Percentiles rank a stretch among this genome's conserved stretches.
Conservation (phyloP, 2,113 vertebrate species). For the Scatophagus argus region DNA sequence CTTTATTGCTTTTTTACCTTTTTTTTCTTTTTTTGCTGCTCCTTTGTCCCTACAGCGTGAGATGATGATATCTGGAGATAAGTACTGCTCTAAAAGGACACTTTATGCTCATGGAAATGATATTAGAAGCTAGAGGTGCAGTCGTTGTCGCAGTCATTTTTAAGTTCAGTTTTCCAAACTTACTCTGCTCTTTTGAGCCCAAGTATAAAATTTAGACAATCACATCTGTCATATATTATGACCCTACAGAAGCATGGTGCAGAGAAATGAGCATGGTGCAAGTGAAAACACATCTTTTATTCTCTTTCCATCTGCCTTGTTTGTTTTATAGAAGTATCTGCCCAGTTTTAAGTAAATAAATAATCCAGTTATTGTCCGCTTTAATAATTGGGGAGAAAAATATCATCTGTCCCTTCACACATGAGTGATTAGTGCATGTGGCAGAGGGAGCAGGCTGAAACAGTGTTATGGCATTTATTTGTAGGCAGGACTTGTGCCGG, state of each 20-base stretch:
- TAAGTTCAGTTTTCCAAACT: slow-evolving; percentile 44
- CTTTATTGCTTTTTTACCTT: slow-evolving; percentile 74
- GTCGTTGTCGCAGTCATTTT: slow-evolving; percentile 62
- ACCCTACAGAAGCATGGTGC: slow-evolving; percentile 5
- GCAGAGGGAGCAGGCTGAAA: slow-evolving; percentile 66
- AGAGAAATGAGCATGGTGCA: slow-evolving; percentile 8
- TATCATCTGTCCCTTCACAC: slow-evolving; percentile 49
- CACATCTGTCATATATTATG: slow-evolving; percentile 44
- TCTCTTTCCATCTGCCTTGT: background rate
- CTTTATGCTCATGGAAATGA: slow-evolving; percentile 55
- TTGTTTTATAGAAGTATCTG: background rate
- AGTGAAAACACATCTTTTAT: slow-evolving; percentile 9
- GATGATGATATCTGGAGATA: slow-evolving; percentile 76
- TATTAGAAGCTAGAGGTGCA: slow-evolving; percentile 58
- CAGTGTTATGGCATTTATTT: slow-evolving; percentile 60
- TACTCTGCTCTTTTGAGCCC: slow-evolving; percentile 15
- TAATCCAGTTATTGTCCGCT: background rate
- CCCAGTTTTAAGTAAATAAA: background rate
- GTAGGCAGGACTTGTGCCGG: slow-evolving; percentile 56
- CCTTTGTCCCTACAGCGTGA: slow-evolving; percentile 54
- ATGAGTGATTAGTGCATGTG: slow-evolving; percentile 66
- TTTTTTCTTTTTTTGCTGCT: slow-evolving; percentile 46
- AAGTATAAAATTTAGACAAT: slow-evolving; percentile 62
- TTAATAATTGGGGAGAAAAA: slow-evolving; percentile 11
- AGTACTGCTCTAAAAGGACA: slow-evolving; percentile 52